Base-by-base conservation (phyloP, 2,888 invertebrate species). In the Lasioglossum oenotherae region DNA sequence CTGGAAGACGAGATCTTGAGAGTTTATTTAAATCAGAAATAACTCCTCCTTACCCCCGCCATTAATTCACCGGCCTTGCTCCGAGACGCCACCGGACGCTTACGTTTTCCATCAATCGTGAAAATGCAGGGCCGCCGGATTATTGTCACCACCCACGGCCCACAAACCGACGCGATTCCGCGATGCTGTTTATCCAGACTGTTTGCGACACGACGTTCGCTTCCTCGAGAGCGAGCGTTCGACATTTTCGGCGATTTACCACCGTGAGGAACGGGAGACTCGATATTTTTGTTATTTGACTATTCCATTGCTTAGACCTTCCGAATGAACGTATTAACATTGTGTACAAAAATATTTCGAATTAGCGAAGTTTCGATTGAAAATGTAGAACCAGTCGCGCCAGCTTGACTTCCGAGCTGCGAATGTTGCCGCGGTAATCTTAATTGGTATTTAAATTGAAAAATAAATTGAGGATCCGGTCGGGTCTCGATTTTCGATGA, bases 21-120 rank as follows among this genome's bases (percentile, higher is more conserved):
- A 88, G 90, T 91, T 93, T 92, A 92, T 94, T 93, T 90, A 92
- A 93, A 92, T 93, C 91, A 90, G 91, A 92, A 93, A 91, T 92
- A 91, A 91, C 92, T 91, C 91, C 91, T 80, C 86, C 89, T 88
- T 88, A 78, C 75, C 83, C 86, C 78, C 27, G 46, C 69, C 75
- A 80, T 80, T 80, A 80, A 80, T 74, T 74, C 80, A 49, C 8
- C 35, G 64, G 8, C 10, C 41, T 27, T 38, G 69, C 38, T 46
- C 71, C 41, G 38, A 27, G 35, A 44, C n/a, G 82, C 44, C 31
- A 53, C 53, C 46, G 84, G 74, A 78, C 83, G 83, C 69, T 69
- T 72, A 67, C 81, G 75, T 72, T 84, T 82, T 82, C 73, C 84
- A 57, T 78, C 84, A 74, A 71, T 83, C 78, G 74, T 44, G 57